Evolutionary conservation across 2,888 invertebrate genomes (phyloP).

Genomic region (Serrognathus titanus): DNA sequence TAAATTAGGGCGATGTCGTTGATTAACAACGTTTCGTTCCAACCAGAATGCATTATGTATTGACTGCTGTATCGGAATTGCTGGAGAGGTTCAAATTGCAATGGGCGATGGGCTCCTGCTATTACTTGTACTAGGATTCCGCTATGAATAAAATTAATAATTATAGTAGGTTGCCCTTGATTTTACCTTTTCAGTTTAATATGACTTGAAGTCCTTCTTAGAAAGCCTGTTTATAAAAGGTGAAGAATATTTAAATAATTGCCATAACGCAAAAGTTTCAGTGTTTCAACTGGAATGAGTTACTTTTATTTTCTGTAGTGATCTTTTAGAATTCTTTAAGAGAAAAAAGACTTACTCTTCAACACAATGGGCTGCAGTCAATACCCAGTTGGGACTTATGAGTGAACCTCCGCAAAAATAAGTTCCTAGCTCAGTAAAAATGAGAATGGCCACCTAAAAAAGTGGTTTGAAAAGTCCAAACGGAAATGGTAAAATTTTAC

Average conservation of each 20-base stretch:
- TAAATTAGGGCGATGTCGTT: slow-evolving; percentile 46
- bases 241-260: no score
- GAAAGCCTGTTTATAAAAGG: no score
- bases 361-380: slow-evolving; percentile 55
- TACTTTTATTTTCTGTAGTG: slow-evolving; percentile 17
- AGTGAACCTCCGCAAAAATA: slow-evolving; percentile 56
- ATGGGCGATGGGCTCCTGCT: slow-evolving; percentile 35
- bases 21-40: slow-evolving; percentile 28
- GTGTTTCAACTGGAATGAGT: no score
- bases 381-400: slow-evolving; percentile 50
- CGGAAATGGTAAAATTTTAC: background rate
- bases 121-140: slow-evolving; percentile 22
- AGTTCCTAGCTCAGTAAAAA: slow-evolving; percentile 31
- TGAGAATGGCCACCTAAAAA: slow-evolving; percentile 19
- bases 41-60: slow-evolving; percentile 22
- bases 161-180: no score
- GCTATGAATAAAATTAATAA: slow-evolving; percentile 48
- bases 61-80: slow-evolving; percentile 19
- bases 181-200: no score
- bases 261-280: no score
- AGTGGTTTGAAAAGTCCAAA: background rate
- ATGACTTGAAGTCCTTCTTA: no score
- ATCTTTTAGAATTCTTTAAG: background rate
- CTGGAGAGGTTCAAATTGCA: slow-evolving; percentile 38
- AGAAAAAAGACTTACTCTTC: slow-evolving; percentile 6